Evolutionary conservation across 2,113 vertebrate species (phyloP).

Genomic region (Formicarius rufipectus): DNA sequence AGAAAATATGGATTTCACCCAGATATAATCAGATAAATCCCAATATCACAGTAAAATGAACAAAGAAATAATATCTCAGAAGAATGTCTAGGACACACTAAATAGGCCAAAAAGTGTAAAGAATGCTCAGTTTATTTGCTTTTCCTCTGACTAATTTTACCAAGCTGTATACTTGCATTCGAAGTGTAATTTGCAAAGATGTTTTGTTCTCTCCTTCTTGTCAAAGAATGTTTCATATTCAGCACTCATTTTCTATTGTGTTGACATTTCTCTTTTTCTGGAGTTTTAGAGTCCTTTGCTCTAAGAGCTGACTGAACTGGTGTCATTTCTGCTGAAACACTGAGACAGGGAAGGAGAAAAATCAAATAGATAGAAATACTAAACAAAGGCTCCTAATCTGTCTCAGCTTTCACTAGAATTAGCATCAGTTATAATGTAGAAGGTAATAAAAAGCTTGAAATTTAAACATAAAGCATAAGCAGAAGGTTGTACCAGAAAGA

Average conservation of each 20-base stretch:
- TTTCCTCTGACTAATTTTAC: background rate
- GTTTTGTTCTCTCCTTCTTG: background rate
- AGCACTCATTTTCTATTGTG: background rate
- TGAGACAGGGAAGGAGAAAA: background rate
- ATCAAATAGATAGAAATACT: background rate
- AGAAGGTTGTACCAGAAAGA: background rate
- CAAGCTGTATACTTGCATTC: background rate
- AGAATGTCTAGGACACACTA: background rate
- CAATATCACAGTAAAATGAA: background rate
- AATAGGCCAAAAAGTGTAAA: background rate
- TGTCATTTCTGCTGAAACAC: background rate
- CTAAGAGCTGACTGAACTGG: background rate
- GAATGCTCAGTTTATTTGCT: background rate
- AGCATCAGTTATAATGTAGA: background rate
- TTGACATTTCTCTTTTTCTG: background rate
- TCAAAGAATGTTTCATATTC: background rate
- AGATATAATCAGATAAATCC: background rate
- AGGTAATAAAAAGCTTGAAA: background rate
- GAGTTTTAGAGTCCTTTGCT: background rate
- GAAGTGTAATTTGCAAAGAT: background rate
- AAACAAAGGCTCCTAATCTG: background rate
- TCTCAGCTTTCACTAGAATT: background rate
- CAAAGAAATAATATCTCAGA: background rate
- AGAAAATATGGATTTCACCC: background rate
- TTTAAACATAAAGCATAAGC: background rate